Conservation (phyloP, 2,113 vertebrate species). For the Etheostoma spectabile region DNA sequence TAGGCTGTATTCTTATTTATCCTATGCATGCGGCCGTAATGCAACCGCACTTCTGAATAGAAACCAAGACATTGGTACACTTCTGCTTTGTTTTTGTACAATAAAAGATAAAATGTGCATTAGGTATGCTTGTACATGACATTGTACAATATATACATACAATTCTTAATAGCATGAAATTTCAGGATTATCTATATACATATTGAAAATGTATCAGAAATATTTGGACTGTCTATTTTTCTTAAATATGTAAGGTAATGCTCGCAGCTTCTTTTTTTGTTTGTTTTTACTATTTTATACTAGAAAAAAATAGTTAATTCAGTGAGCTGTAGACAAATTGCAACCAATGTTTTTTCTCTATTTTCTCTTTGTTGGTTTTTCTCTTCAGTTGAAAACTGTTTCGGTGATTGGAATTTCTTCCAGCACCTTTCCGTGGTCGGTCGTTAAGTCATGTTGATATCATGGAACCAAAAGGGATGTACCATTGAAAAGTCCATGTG, state of each 20-base stretch:
- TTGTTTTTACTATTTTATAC: conserved; percentile 86
- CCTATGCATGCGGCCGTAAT: conserved; percentile 88
- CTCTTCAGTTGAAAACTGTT: conserved; percentile 79
- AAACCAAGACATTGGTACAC: conserved; percentile 98
- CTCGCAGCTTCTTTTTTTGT: conserved; percentile 89
- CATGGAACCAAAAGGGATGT: conserved; percentile 74
- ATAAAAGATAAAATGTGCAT: conserved; percentile 99
- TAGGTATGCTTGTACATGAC: conserved; percentile 99
- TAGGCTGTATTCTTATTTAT: conserved; percentile 89
- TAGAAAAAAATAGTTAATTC: conserved; percentile 94
- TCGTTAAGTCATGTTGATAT: conserved; percentile 65
- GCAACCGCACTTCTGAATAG: conserved; percentile 93
- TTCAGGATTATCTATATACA: conserved; percentile 99
- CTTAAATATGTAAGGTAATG: conserved; percentile 88
- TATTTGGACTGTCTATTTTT: conserved; percentile 97
- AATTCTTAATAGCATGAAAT: conserved; percentile 93
- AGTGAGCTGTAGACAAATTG: conserved; percentile 91
- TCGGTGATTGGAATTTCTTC: conserved; percentile 87
- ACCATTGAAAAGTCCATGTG: conserved; percentile 77
- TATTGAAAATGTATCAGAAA: conserved; percentile 99
- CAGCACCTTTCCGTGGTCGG: conserved; percentile 84
- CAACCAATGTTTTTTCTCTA: conserved; percentile 71
- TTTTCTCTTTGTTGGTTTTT: conserved; percentile 27
- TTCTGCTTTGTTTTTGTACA: conserved; percentile 95
- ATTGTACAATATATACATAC: conserved; percentile 99